Conservation (phyloP, 2,113 vertebrate genomes). For the Bathybates hornii region DNA sequence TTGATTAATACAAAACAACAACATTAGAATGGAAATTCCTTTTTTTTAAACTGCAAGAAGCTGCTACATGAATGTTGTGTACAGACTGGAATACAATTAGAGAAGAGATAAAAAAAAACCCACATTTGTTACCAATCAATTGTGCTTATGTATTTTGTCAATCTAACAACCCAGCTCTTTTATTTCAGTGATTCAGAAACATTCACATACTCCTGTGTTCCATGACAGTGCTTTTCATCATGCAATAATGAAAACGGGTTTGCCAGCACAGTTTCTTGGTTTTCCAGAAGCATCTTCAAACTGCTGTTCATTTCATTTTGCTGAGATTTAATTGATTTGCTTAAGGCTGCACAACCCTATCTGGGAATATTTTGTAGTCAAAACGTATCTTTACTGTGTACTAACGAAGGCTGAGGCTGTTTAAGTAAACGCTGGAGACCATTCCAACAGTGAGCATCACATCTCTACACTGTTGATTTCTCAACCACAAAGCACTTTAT, state of each 20-base stretch:
- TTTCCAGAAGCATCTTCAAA: neutral
- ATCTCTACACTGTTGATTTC: constrained; percentile 9
- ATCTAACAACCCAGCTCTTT: neutral
- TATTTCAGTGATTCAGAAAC: neutral
- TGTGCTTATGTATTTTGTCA: neutral
- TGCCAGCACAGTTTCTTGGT: neutral
- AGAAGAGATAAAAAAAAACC: neutral
- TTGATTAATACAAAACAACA: neutral
- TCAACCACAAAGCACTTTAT: constrained; percentile 22
- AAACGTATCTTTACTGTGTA: neutral
- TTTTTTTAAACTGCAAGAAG: neutral
- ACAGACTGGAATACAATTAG: neutral
- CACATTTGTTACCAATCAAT: neutral
- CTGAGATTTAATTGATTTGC: neutral
- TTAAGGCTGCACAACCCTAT: neutral
- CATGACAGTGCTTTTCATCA: neutral
- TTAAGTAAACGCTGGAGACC: neutral
- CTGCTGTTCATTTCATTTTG: neutral
- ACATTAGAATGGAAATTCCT: neutral
- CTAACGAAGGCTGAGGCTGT: neutral
- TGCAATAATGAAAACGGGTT: neutral
- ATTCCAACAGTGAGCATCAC: neutral
- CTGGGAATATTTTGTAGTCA: neutral
- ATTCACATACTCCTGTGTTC: neutral
- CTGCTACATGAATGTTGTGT: neutral